Evolutionary conservation across 2,888 invertebrate genomes (phyloP).

Genomic region (Pimpla rufipes): DNA sequence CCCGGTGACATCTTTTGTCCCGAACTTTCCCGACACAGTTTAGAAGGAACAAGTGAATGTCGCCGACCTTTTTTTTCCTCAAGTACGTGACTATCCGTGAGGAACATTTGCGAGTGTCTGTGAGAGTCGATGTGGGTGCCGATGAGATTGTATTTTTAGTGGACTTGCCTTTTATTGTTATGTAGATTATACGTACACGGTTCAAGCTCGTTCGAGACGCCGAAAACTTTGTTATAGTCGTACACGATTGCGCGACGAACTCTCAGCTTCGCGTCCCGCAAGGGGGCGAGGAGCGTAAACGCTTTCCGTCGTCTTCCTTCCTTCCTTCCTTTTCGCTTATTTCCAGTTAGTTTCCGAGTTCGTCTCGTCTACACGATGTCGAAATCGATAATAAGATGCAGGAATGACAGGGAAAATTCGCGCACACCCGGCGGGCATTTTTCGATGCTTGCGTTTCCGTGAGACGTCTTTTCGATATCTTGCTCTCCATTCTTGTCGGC

Average conservation of each 20-base stretch:
- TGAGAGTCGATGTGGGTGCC: too few species aligned
- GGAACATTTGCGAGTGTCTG: too few species aligned
- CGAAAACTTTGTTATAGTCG: constrained; percentile 1
- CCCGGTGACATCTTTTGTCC: neutral
- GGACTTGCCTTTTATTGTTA: too few species aligned
- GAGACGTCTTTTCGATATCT: constrained; percentile 52
- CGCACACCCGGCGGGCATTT: constrained; percentile 27
- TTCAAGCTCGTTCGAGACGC: neutral
- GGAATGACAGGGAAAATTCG: constrained; percentile 25
- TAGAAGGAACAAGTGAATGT: neutral
- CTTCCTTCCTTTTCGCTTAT: constrained; percentile 2
- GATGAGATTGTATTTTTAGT: too few species aligned
- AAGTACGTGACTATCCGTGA: neutral
- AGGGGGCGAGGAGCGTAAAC: neutral
- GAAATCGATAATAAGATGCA: constrained; percentile 13
- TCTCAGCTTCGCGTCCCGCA: neutral
- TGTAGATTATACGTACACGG: neutral
- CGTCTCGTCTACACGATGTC: neutral
- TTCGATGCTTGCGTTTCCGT: neutral
- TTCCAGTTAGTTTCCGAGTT: constrained; percentile 19
- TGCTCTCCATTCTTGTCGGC: constrained; percentile 10
- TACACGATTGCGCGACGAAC: neutral
- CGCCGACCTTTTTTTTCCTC: neutral
- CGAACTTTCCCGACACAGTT: neutral
- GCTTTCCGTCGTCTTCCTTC: neutral